These are phyloP conservation scores for Tenthredo amoena DNA, from an alignment of 2,888 invertebrate genomes.

Conservation along the genomic window DNA sequence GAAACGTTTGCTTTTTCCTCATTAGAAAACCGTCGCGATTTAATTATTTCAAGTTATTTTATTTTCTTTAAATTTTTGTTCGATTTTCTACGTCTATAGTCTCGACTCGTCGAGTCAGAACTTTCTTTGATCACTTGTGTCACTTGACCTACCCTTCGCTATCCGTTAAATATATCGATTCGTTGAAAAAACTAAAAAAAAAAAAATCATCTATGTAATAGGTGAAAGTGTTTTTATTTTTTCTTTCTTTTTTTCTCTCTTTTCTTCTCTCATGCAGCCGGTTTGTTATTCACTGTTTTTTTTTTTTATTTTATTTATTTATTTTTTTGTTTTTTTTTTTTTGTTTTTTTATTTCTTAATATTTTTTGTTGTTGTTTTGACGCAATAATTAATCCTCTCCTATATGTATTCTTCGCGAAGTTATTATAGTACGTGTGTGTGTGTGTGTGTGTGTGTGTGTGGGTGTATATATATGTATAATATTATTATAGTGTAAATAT, in stretches of 20 bases:
- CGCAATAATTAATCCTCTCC: background rate
- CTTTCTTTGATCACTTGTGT: background rate
- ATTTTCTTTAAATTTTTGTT: background rate
- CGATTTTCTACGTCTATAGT: background rate
- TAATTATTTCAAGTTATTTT: no score
- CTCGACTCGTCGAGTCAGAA: background rate
- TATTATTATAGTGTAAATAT: constrained; percentile 38
- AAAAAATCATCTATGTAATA: constrained; percentile 22
- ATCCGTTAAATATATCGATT: background rate
- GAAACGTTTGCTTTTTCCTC: no score
- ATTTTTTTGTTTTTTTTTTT: constrained; percentile 1
- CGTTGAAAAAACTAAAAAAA: background rate
- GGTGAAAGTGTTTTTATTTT: background rate
- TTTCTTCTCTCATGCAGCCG: constrained; percentile 50
- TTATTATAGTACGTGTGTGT: background rate
- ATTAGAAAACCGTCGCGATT: background rate
- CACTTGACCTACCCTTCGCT: background rate
- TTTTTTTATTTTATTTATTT: constrained; percentile 43
- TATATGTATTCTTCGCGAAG: constrained; percentile 1
- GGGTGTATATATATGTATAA: constrained; percentile 14
- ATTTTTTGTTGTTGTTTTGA: background rate
- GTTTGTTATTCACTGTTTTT: background rate
- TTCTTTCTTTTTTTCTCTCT: constrained; percentile 40
- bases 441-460: background rate
- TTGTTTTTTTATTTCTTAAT: constrained; percentile 44